These are phyloP conservation scores for Anthopleura sola DNA, from an alignment of 64 coral and sea anemone species.

Conservation along the genomic window DNA sequence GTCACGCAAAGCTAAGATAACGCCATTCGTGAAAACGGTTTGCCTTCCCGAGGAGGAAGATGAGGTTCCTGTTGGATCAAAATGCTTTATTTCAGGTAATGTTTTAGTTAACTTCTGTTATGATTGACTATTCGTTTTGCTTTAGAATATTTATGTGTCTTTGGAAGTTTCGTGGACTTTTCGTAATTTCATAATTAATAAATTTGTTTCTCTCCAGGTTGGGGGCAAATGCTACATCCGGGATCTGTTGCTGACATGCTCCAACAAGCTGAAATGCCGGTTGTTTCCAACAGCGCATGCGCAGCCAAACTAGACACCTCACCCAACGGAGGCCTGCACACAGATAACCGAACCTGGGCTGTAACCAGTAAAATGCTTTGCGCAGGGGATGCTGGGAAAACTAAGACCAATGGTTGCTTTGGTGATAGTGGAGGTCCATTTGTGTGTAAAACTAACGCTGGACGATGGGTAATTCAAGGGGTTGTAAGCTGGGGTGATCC, in stretches of 20 bases:
- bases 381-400: slow-evolving; percentile 71
- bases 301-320: slow-evolving; percentile 61
- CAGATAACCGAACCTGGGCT: slow-evolving; percentile 55
- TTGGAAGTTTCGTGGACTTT: no score
- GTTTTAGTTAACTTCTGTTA: no score
- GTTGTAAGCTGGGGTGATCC: slow-evolving; percentile 86
- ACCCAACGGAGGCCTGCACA: slow-evolving; percentile 36
- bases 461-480: slow-evolving; percentile 56
- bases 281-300: slow-evolving; percentile 64
- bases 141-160: neutral
- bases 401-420: slow-evolving; percentile 46
- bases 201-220: slow-evolving; percentile 15
- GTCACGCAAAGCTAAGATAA: slow-evolving; percentile 37
- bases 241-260: slow-evolving; percentile 13
- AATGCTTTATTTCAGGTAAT: slow-evolving; percentile 65
- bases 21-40: slow-evolving; percentile 61
- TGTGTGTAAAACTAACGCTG: slow-evolving; percentile 35
- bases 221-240: slow-evolving; percentile 29
- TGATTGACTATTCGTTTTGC: neutral
- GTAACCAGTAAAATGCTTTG: slow-evolving; percentile 54
- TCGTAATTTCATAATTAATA: no score
- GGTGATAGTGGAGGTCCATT: slow-evolving; percentile 71
- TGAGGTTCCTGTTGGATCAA: slow-evolving; percentile 27
- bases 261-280: slow-evolving; percentile 53
- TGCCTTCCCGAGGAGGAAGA: slow-evolving; percentile 44